These are phyloP conservation scores for Drosophila histrio DNA, from an alignment of 2,888 invertebrate genomes.

Conservation along the genomic window DNA sequence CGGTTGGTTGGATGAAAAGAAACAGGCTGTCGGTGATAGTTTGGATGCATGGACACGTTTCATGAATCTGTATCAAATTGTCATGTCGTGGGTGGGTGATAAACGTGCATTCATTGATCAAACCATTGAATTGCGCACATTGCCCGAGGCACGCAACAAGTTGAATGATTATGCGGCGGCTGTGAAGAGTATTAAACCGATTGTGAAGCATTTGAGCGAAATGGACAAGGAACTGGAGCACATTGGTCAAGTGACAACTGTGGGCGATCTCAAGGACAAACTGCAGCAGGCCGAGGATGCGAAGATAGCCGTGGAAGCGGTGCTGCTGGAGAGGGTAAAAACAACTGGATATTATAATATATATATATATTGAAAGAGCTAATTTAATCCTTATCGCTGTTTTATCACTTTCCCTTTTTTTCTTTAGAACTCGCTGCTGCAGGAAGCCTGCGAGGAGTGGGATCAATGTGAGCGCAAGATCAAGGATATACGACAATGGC, in stretches of 20 bases:
- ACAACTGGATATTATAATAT: neutral
- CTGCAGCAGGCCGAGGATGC: conserved; percentile 94
- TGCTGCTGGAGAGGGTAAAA: conserved; percentile 92
- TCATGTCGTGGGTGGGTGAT: conserved; percentile 93
- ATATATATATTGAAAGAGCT: neutral
- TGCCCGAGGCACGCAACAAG: conserved; percentile 93
- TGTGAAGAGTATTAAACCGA: conserved; percentile 94
- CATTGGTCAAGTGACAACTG: conserved; percentile 92
- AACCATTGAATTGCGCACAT: conserved; percentile 90
- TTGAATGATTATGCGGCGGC: conserved; percentile 94
- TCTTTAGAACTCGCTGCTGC: conserved; percentile 91
- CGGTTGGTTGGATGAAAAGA: conserved; percentile 92
- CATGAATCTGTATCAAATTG: conserved; percentile 91
- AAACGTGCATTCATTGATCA: conserved; percentile 92
- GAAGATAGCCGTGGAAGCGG: conserved; percentile 93
- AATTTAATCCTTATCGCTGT: neutral
- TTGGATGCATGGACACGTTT: conserved; percentile 95
- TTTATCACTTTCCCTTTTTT: neutral
- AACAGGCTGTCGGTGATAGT: conserved; percentile 92
- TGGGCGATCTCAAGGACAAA: conserved; percentile 93
- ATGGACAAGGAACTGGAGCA: conserved; percentile 95
- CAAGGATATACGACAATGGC: conserved; percentile 94
- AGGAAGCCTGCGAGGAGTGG: conserved; percentile 97
- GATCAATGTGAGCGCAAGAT: conserved; percentile 97
- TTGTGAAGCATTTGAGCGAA: conserved; percentile 94